These are phyloP conservation scores for Drosophila nigritarsus DNA, from an alignment of 2,888 invertebrate genomes.

Conservation along the genomic window DNA sequence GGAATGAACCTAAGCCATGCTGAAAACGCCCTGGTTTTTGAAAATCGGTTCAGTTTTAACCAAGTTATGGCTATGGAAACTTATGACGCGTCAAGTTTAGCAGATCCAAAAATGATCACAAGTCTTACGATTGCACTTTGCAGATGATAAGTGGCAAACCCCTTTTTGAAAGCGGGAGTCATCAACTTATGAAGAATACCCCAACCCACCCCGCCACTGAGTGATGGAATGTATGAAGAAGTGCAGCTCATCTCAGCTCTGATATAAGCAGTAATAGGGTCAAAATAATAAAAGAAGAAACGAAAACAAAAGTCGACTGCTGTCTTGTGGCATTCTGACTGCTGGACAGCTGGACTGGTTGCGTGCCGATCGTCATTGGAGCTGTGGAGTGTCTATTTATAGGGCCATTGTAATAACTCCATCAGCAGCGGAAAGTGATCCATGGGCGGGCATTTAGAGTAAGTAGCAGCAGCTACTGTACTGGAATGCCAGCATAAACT, in stretches of 20 bases:
- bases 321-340: not conserved
- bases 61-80: not conserved
- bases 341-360: constrained; percentile 11
- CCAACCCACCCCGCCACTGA: constrained; percentile 10
- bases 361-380: constrained; percentile 54
- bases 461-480: not conserved
- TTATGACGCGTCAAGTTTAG: not conserved
- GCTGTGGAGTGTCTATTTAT: constrained; percentile 50
- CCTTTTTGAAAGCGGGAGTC: not conserved
- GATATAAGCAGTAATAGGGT: constrained; percentile 50
- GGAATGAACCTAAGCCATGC: not conserved
- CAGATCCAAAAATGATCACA: not conserved
- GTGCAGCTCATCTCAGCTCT: constrained; percentile 13
- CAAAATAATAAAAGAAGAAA: constrained; percentile 53
- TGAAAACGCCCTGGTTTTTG: not conserved
- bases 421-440: constrained; percentile 47
- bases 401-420: constrained; percentile 66
- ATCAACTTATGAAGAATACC: not conserved
- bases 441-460: constrained; percentile 22
- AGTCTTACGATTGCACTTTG: not conserved
- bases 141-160: not conserved
- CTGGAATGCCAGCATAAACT: constrained; percentile 57
- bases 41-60: not conserved
- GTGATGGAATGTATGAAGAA: constrained; percentile 9
- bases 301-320: constrained; percentile 52